Base-by-base conservation (phyloP, 2,113 vertebrate genomes). In the Typhlomys cinereus region DNA sequence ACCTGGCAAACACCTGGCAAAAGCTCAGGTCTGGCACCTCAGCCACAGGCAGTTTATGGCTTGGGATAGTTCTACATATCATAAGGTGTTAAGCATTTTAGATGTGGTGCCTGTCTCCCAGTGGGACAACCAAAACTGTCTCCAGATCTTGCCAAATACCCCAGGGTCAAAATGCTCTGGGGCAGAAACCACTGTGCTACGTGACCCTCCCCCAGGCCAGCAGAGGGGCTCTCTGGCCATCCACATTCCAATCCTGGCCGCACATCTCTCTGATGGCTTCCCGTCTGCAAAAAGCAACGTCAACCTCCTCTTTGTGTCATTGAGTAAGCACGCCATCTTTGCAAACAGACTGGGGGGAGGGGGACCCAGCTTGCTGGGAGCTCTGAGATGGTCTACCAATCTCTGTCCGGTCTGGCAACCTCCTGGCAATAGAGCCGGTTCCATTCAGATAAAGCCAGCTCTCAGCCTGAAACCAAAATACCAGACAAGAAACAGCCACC, bases 391-490 rank as follows among this genome's bases (percentile, higher is more conserved):
- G 0, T 80, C 89, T 93, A 96, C 41, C 64, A 73, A 59, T 83
- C 92, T 93, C 89, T 90, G 92, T 73, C 71, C 92, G 97, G 95
- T 95, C 96, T 76, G 96, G 92, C 95, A 95, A 95, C 79, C 93
- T 96, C 91, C 93, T 96, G 92, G 95, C 95, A 85, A 91, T 64
- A 83, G 93, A 93, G 76, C 95, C 90, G 95, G 89, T 93, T 92
- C 90, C 94, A 87, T 97, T 95, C 95, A 85, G 91, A 97, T 21
- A 90, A 94, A 92, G 94, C 71, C 92, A 95, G 94, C 94, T 92
- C 92, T 7, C 59, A 91, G 94, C 89, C 97, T 75, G 97, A 94
- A 96, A 96, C 80, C 92, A 94, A 80, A 95, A 89, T 17, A 12
- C 85, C 76, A 15, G 50, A 54, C 67, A 94, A 95, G 92, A 95